A percentile compares a stretch with the other conserved stretches of the same genome.
Evolutionary conservation across 2,888 invertebrate genomes (phyloP).

Genomic region (Isotomurus palustris): DNA sequence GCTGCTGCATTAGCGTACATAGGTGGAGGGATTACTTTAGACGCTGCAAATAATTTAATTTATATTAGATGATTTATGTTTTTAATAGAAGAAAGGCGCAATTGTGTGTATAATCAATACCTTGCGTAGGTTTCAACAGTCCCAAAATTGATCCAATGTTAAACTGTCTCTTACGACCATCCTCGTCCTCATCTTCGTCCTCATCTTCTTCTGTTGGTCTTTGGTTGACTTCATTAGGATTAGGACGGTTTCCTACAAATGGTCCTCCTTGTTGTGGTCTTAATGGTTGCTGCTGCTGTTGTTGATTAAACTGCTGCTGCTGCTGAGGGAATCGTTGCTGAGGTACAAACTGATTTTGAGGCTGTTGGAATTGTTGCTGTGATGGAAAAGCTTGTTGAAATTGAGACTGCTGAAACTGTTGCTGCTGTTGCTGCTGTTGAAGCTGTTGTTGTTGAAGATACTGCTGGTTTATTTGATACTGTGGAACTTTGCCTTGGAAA

Average conservation of each 20-base stretch:
- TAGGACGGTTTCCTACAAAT: neutral
- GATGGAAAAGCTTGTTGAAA: neutral
- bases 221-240: neutral
- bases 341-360: neutral
- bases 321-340: neutral
- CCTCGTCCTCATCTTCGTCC: conserved; percentile 7
- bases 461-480: conserved; percentile 2
- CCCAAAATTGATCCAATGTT: no score
- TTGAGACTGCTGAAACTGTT: neutral
- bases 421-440: neutral
- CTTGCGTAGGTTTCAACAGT: no score
- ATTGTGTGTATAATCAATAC: no score
- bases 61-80: no score
- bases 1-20: no score
- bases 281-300: neutral
- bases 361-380: conserved; percentile 9
- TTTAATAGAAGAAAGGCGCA: no score
- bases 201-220: conserved; percentile 1
- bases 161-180: conserved; percentile 3
- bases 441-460: conserved; percentile 6
- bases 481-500: neutral
- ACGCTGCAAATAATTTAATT: no score
- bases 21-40: no score
- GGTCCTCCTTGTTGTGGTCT: neutral
- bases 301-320: neutral